Evolutionary conservation across 1,140 invertebrate species (phyloP).

Genomic region (Vollenhovia emeryi): DNA sequence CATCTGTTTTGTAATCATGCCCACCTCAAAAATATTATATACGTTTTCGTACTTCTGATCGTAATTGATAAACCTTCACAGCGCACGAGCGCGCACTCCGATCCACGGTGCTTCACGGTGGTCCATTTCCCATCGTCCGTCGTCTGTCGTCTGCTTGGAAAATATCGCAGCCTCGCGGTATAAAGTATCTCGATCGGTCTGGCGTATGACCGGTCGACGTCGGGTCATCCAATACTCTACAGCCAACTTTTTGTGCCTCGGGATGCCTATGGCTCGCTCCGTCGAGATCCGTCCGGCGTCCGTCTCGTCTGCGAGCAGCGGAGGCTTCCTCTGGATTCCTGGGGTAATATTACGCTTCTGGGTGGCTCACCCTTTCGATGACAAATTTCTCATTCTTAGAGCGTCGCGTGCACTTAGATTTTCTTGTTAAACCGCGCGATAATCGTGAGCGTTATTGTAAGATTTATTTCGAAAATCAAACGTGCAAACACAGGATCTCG

Average conservation of each 20-base stretch:
- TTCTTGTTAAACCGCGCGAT: neutral
- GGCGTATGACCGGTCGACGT: constrained; percentile 66
- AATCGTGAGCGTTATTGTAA: constrained; percentile 11
- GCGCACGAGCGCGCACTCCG: neutral
- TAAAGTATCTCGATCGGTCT: constrained; percentile 67
- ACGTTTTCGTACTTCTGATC: neutral
- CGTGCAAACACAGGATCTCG: neutral
- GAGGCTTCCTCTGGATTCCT: constrained; percentile 38
- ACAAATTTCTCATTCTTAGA: constrained; percentile 30
- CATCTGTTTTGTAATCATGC: neutral
- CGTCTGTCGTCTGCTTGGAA: constrained; percentile 71
- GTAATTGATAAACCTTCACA: neutral
- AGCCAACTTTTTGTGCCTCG: constrained; percentile 49
- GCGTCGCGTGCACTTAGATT: neutral
- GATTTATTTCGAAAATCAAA: neutral
- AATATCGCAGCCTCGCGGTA: constrained; percentile 63
- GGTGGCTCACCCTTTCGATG: constrained; percentile 65
- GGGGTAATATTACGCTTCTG: constrained; percentile 73
- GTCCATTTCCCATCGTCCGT: constrained; percentile 78
- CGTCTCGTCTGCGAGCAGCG: constrained; percentile 33
- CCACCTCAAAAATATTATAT: neutral
- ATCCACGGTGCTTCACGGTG: constrained; percentile 71
- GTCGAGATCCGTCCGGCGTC: constrained; percentile 37
- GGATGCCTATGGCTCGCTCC: constrained; percentile 62
- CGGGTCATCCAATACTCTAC: constrained; percentile 74